A percentile compares a stretch with the other conserved stretches of the same genome.
Conservation (phyloP, 2,113 vertebrate species). For the Brachirus orientalis region DNA sequence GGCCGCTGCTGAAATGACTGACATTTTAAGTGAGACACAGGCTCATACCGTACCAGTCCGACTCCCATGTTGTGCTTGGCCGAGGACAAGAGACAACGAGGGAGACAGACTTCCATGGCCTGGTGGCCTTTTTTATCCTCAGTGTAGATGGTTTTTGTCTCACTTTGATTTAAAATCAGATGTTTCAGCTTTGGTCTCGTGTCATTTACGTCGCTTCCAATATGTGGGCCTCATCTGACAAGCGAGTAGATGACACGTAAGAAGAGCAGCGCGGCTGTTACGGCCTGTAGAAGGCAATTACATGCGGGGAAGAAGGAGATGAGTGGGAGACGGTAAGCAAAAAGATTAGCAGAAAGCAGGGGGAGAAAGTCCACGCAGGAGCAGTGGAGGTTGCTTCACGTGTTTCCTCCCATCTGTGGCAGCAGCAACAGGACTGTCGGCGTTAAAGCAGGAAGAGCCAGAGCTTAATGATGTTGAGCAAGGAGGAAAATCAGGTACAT, state of each 20-base stretch:
- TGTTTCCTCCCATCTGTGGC: constrained; percentile 10
- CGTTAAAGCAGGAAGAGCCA: constrained; percentile 20
- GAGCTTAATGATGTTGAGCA: constrained; percentile 24
- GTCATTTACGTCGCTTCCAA: constrained; percentile 16
- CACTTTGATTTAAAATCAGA: constrained; percentile 11
- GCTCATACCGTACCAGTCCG: constrained; percentile 37
- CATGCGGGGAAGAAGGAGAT: constrained; percentile 2
- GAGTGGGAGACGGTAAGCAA: constrained; percentile 17
- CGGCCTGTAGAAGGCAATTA: constrained; percentile 28
- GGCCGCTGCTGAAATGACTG: constrained; percentile 29
- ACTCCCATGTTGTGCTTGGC: constrained; percentile 65
- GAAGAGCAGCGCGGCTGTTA: constrained; percentile 6
- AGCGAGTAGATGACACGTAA: no score
- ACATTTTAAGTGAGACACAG: constrained; percentile 19
- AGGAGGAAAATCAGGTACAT: constrained; percentile 42
- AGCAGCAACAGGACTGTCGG: constrained; percentile 2
- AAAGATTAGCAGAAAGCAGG: constrained; percentile 14
- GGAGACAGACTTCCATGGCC: constrained; percentile 32
- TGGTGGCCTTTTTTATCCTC: constrained; percentile 11
- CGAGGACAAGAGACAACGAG: constrained; percentile 24
- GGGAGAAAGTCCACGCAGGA: no score
- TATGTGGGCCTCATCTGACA: constrained; percentile 20
- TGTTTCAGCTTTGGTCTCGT: constrained; percentile 1
- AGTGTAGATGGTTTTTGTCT: background rate
- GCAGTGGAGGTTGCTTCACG: constrained; percentile 28